A percentile compares a stretch with the other conserved stretches of the same genome.
These are phyloP conservation scores for Drosophila sturtevanti DNA, from an alignment of 1,140 invertebrate genomes.

Conservation along the genomic window DNA sequence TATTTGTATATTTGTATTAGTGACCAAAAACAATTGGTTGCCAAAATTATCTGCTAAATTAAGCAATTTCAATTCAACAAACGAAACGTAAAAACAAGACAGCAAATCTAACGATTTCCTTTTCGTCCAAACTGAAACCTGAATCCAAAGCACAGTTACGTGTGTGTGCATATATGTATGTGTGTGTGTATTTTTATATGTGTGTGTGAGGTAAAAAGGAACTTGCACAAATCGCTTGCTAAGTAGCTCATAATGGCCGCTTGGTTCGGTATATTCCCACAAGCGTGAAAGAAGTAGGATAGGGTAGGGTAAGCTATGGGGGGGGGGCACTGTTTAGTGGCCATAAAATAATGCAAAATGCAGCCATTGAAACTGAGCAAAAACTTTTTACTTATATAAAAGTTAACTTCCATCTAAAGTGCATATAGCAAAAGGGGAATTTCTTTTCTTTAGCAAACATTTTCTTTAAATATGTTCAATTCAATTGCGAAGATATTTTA, in stretches of 20 bases:
- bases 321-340: not conserved
- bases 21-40: constrained; percentile 54
- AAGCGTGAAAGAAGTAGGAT: not conserved
- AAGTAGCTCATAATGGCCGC: constrained; percentile 57
- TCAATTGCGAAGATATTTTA: too few relatives aligned
- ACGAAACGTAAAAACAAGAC: constrained; percentile 24
- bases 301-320: not conserved
- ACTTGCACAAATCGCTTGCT: constrained; percentile 54
- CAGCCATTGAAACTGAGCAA: not conserved
- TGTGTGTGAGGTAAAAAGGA: constrained; percentile 33
- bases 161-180: constrained; percentile 10
- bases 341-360: constrained; percentile 9
- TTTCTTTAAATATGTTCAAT: too few relatives aligned
- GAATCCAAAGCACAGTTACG: constrained; percentile 40
- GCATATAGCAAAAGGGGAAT: not conserved
- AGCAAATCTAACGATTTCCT: constrained; percentile 21
- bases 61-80: constrained; percentile 62
- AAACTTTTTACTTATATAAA: not conserved
- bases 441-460: too few relatives aligned
- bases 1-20: constrained; percentile 6
- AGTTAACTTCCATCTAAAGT: not conserved
- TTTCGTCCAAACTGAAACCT: constrained; percentile 18
- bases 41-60: constrained; percentile 60
- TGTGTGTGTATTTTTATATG: not conserved
- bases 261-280: constrained; percentile 32